Evolutionary conservation across 2,888 invertebrate species (phyloP).

Genomic region (Parthenolecanium corni): DNA sequence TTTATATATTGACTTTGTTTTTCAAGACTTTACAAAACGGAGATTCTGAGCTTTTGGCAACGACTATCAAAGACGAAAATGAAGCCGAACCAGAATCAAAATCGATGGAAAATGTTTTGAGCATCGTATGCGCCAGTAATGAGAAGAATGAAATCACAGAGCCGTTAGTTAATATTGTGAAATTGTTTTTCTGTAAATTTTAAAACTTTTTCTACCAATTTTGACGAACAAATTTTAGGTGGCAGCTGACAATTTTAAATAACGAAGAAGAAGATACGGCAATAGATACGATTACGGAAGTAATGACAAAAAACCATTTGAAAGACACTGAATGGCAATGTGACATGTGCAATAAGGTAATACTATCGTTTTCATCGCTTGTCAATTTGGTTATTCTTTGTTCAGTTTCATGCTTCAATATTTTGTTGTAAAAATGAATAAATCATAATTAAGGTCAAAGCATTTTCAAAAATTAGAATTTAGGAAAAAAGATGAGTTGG

Average conservation of each 20-base stretch:
- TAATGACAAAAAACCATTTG: slow-evolving; percentile 1
- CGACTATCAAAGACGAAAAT: no score
- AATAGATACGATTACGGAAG: slow-evolving; percentile 8
- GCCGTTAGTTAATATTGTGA: neutral
- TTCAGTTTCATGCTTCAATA: neutral
- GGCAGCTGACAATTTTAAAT: neutral
- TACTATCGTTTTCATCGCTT: neutral
- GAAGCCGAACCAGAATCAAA: neutral
- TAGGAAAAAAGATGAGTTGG: no score
- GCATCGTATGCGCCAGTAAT: neutral
- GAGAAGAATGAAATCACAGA: neutral
- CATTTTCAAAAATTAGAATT: no score
- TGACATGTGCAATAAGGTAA: slow-evolving; percentile 13
- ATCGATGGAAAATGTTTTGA: neutral
- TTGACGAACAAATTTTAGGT: neutral
- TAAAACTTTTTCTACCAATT: no score
- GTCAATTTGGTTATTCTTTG: neutral
- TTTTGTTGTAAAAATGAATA: neutral
- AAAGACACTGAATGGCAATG: slow-evolving; percentile 3
- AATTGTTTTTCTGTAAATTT: neutral
- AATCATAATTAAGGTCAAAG: neutral
- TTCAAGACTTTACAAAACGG: no score
- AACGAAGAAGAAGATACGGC: neutral
- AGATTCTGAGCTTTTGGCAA: no score
- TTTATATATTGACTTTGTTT: no score